A percentile compares a stretch with the other conserved stretches of the same genome.
Evolutionary conservation across 2,888 invertebrate species (phyloP).

Genomic region (Lochmaea capreae): DNA sequence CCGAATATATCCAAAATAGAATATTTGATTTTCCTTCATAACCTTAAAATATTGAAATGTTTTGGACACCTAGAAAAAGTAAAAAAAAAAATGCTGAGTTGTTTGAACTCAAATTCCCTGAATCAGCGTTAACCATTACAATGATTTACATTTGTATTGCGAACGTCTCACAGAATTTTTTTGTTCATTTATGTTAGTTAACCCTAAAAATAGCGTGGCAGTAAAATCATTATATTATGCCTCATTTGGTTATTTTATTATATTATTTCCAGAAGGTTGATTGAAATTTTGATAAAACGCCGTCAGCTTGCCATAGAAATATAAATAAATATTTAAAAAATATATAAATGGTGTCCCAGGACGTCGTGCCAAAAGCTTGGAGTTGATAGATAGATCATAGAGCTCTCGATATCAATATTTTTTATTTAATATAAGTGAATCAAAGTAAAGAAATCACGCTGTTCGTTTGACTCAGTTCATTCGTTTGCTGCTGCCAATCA

Average conservation of each 20-base stretch:
- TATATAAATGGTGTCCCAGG: not conserved
- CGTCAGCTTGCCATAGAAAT: conserved; percentile 19
- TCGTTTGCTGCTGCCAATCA: too few relatives aligned
- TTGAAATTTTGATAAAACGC: conserved; percentile 32
- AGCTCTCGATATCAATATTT: too few relatives aligned
- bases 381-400: too few relatives aligned
- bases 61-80: not conserved
- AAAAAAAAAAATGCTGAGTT: not conserved
- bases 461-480: too few relatives aligned
- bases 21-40: too few relatives aligned
- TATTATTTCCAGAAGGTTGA: conserved; percentile 36
- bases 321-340: not conserved
- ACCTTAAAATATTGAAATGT: too few relatives aligned
- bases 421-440: too few relatives aligned
- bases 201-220: conserved; percentile 33
- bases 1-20: too few relatives aligned
- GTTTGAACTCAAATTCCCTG: conserved; percentile 1
- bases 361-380: too few relatives aligned
- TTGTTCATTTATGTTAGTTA: not conserved
- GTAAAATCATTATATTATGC: conserved; percentile 29
- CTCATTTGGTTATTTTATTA: conserved; percentile 31
- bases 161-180: conserved; percentile 9
- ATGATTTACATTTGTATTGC: not conserved
- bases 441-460: too few relatives aligned
- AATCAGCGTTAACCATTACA: not conserved